phyloP scores from a whole-genome alignment of 2,113 vertebrate species.

The Gulo gulo region DNA sequence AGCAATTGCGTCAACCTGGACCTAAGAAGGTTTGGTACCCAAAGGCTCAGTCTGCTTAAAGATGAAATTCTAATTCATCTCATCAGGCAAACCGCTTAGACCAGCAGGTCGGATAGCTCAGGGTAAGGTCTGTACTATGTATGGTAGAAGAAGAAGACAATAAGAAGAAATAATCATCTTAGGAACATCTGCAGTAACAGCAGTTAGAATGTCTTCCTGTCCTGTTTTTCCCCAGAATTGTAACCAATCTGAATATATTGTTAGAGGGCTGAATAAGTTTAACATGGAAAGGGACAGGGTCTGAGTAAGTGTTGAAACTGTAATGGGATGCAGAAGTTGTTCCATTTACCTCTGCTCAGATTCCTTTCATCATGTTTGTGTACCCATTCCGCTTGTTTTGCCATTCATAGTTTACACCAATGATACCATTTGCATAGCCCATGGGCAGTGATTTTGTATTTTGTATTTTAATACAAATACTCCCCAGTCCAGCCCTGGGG shows the following conservation, averaged over 20 bases:
- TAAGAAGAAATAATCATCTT: no score
- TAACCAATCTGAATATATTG: not conserved
- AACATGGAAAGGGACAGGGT: not conserved
- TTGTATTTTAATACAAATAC: not conserved
- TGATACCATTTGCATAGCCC: not conserved
- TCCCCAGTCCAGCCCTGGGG: rapidly evolving
- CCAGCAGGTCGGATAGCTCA: not conserved
- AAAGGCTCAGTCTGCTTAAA: not conserved
- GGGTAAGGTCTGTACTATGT: not conserved
- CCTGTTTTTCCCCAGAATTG: not conserved
- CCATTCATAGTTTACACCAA: not conserved
- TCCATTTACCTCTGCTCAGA: not conserved
- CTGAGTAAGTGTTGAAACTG: not conserved
- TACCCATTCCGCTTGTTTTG: not conserved
- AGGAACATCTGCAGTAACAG: not conserved
- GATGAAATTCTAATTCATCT: not conserved
- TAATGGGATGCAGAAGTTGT: no score
- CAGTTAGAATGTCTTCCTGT: not conserved
- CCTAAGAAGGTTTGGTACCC: not conserved
- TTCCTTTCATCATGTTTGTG: not conserved
- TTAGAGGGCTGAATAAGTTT: not conserved
- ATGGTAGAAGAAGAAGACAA: not conserved
- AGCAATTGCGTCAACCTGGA: not conserved
- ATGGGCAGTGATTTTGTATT: not conserved
- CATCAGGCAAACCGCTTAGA: not conserved